Evolutionary conservation across 2,113 vertebrate genomes (phyloP).

Genomic region (Chloroceryle aenea): DNA sequence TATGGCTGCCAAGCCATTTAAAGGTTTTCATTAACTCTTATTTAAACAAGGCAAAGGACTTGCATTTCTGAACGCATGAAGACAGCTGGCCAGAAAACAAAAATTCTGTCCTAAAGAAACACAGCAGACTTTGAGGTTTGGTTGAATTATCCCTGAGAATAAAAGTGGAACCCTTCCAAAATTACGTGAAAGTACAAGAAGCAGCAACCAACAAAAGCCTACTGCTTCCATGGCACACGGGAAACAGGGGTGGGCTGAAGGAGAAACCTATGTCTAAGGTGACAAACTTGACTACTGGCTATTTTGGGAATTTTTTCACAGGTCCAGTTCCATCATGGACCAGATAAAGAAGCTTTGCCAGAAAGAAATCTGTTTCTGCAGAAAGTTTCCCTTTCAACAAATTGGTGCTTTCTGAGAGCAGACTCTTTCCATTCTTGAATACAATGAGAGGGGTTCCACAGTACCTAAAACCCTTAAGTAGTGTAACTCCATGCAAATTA

Average conservation of each 20-base stretch:
- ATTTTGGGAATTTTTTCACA: neutral
- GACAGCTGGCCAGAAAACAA: neutral
- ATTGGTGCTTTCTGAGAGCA: neutral
- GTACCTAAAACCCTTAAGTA: neutral
- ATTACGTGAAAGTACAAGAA: neutral
- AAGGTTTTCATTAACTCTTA: constrained; percentile 58
- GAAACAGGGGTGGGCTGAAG: neutral
- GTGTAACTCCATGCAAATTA: neutral
- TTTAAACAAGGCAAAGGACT: constrained; percentile 43
- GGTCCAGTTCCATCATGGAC: neutral
- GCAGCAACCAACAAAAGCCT: neutral
- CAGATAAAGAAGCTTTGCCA: neutral
- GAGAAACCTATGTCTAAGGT: neutral
- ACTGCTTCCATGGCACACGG: neutral
- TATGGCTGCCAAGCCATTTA: constrained; percentile 42
- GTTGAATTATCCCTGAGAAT: neutral
- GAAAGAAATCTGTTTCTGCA: neutral
- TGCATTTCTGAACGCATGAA: neutral
- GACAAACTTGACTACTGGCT: neutral
- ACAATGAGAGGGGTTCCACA: neutral
- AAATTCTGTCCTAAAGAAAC: neutral
- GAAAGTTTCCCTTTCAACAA: neutral
- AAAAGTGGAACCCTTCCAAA: neutral
- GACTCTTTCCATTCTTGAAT: neutral
- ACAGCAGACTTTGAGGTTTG: rapidly evolving